Evolutionary conservation across 1,140 invertebrate genomes (phyloP).

Genomic region (honey bee (Apis mellifera)): DNA sequence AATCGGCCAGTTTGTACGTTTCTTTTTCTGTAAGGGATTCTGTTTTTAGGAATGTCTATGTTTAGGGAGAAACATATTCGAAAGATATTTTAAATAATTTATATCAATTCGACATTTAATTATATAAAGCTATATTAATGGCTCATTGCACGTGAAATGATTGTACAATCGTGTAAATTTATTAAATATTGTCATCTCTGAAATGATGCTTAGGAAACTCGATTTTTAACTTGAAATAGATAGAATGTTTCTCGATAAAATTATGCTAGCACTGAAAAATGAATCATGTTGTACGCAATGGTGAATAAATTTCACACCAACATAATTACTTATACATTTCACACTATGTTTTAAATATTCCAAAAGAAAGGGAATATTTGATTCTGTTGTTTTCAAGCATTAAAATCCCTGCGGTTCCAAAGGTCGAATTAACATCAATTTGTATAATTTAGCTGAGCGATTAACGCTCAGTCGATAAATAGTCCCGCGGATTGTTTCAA

Average conservation of each 20-base stretch:
- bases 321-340: no score
- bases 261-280: no score
- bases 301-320: no score
- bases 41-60: not conserved
- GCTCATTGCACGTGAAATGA: no score
- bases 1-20: not conserved
- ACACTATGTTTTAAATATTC: not conserved
- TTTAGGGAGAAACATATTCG: no score
- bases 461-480: constrained; percentile 30
- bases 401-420: not conserved
- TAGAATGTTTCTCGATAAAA: not conserved
- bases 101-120: not conserved
- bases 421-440: constrained; percentile 32
- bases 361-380: not conserved
- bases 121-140: not conserved
- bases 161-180: no score
- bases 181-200: no score
- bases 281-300: no score
- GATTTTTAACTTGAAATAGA: not conserved
- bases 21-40: not conserved
- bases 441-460: constrained; percentile 17
- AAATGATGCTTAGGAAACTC: no score
- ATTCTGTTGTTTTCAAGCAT: not conserved
- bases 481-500: not conserved
- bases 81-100: not conserved